phyloP scores from a whole-genome alignment of 2,888 invertebrate genomes.

The Andrena flavipes region DNA sequence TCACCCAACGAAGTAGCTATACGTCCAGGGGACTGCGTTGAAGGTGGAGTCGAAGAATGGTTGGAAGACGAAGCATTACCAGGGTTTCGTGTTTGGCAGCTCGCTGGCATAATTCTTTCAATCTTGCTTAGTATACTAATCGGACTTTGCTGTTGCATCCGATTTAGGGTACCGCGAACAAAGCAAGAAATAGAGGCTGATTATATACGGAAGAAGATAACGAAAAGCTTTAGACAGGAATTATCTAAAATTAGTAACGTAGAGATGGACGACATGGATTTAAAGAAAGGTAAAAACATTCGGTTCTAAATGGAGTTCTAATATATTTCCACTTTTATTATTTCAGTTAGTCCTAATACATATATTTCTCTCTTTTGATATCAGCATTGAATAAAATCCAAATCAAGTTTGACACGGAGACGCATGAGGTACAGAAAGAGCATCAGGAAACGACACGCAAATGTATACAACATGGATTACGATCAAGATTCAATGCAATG shows the following conservation, averaged over 20 bases:
- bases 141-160: constrained; percentile 95
- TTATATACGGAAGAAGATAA: constrained; percentile 93
- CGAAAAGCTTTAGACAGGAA: constrained; percentile 92
- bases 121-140: constrained; percentile 85
- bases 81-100: constrained; percentile 92
- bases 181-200: constrained; percentile 98
- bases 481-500: constrained; percentile 77
- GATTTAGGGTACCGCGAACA: constrained; percentile 96
- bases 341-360: constrained; percentile 19
- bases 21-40: constrained; percentile 75
- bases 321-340: constrained; percentile 5
- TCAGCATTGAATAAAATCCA: constrained; percentile 89
- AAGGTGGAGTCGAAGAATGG: constrained; percentile 87
- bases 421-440: constrained; percentile 79
- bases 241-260: constrained; percentile 93
- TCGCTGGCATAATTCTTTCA: constrained; percentile 80
- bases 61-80: constrained; percentile 89
- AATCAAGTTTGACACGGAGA: constrained; percentile 87
- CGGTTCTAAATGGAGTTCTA: background rate
- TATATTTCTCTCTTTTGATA: constrained; percentile 18
- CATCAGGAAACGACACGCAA: constrained; percentile 62
- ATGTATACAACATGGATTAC: constrained; percentile 67
- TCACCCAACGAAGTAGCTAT: constrained; percentile 71
- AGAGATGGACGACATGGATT: constrained; percentile 93
- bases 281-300: constrained; percentile 88